Base-by-base conservation (phyloP, 2,888 invertebrate genomes). In the Erebia aethiops region DNA sequence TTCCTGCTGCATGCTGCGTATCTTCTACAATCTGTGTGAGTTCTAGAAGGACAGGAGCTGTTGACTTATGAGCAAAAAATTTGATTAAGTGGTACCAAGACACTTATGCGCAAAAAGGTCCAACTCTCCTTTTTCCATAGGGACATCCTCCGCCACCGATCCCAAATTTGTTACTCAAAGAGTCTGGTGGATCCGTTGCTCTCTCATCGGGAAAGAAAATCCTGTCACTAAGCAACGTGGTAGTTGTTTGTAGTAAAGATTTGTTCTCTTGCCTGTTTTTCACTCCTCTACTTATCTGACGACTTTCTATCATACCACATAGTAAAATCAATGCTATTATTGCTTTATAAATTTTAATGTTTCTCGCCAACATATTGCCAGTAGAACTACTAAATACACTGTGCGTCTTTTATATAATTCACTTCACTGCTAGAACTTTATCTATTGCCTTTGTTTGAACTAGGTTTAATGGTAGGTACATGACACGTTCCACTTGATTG, bases 401-500 rank as follows among this genome's bases (percentile, higher is more conserved):
- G 14, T 56, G 13, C 13, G 11, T 16, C 10, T 41, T 10, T 41
- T 43, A n/a, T 35, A 26, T 60, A 43, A 41, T 43, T 21, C 13
- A 26, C 43, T 18, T 16, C 43, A 60, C 16, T 61, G 41, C 43
- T 16, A 16, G 16, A 18, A 18, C 21, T 57, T 57, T 57, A 57
- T 57, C 21, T 7, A 26, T 57, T 49, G 18, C 13, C 60, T 41
- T 16, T 41, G 13, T 46, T 62, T 61, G 46, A 46, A 61, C 46
- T 16, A 11, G 13, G 61, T 11, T 49, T 49, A 43, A 60, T 43
- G 11, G 11, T 43, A 10, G 10, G 13, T 3, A 26, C 26, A 26
- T 7, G 46, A 49, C 21, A 62, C 62, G 62, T 62, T 21, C 2
- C 2, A 62, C 14, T 57, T 62, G 62, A 14, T 62, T 21, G 62